Evolutionary conservation across 2,888 invertebrate species (phyloP), one percentile per base, ranked within the genome.

Genomic region (Eristalis arbustorum): DNA sequence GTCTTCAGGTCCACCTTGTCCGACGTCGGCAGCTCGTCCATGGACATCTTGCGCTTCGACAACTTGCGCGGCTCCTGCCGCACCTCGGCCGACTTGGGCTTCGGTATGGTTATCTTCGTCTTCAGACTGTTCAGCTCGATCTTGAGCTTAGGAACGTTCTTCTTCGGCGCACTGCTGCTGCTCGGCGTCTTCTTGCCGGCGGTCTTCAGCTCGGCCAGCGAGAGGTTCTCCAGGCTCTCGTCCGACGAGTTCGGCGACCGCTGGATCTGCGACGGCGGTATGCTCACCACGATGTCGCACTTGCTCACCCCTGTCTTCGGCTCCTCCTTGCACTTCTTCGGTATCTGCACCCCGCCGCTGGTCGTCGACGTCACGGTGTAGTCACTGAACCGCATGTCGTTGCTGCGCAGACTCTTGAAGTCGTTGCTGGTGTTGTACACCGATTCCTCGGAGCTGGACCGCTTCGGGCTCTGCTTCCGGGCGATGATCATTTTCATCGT

Each of bases 401-500:
- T 93, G 84, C 93, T 93, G 6, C 93, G 91, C 62, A 93, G 88
- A 63, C 92, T 92, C 89, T 93, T 93, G 80, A 93, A 93, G 75
- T 91, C 91, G 76, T 88, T 91, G 61, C 90, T 90, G 1, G 90
- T 88, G 0, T 89, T 88, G 49, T 89, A 88, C 13, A 87, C 71
- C 5, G 89, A 72, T 56, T 89, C 89, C 31, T 76, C 71, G 1
- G 71, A 67, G 31, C 76, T 88, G 6, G 88, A 85, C 6, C 88
- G 89, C 42, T 89, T 89, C 3, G 89, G 89, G 14, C 89, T 88
- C 25, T 89, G 73, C 69, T 90, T 91, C 42, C 90, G 89, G 0
- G 90, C 89, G 62, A 90, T 89, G 59, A 90, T 90, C 81, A 91
- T 89, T 83, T 90, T 91, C 22, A 90, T 90, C 4, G 90, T 89